phyloP scores from a whole-genome alignment of 2,113 vertebrate genomes.

The Sapayoa aenigma region DNA sequence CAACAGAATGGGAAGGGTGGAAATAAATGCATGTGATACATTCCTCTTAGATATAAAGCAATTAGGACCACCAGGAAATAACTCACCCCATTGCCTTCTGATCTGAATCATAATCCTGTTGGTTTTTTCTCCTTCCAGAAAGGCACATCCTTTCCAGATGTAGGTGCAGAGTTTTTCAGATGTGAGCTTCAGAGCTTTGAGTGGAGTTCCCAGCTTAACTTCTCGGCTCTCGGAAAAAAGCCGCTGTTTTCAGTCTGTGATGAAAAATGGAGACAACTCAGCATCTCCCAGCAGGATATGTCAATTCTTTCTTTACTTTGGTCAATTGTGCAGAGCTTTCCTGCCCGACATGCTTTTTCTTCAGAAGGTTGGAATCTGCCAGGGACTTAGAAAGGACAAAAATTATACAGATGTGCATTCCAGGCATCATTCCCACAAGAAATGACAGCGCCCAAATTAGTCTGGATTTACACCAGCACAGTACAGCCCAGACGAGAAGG shows the following conservation, averaged over 20 bases:
- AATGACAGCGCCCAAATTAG: background rate
- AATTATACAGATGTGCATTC: conserved; percentile 35
- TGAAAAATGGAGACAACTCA: background rate
- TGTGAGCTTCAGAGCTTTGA: background rate
- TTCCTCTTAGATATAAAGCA: background rate
- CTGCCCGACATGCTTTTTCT: background rate
- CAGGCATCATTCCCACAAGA: conserved; percentile 16
- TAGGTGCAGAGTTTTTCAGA: background rate
- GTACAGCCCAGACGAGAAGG: background rate
- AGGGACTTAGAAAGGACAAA: background rate
- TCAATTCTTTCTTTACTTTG: background rate
- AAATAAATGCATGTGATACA: background rate
- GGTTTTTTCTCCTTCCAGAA: background rate
- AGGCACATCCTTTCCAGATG: background rate
- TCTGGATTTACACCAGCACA: background rate
- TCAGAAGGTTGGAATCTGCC: background rate
- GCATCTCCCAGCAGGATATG: background rate
- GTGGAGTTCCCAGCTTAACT: background rate
- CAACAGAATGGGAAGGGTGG: background rate
- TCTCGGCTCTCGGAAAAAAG: background rate
- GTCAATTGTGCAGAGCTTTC: background rate
- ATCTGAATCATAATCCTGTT: background rate
- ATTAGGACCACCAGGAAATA: background rate
- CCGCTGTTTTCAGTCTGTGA: background rate
- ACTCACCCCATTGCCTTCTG: background rate